A percentile compares a stretch with the other conserved stretches of the same genome.
These are phyloP conservation scores for Polydrusus pterygomalis DNA, from an alignment of 2,888 invertebrate genomes.

Conservation along the genomic window DNA sequence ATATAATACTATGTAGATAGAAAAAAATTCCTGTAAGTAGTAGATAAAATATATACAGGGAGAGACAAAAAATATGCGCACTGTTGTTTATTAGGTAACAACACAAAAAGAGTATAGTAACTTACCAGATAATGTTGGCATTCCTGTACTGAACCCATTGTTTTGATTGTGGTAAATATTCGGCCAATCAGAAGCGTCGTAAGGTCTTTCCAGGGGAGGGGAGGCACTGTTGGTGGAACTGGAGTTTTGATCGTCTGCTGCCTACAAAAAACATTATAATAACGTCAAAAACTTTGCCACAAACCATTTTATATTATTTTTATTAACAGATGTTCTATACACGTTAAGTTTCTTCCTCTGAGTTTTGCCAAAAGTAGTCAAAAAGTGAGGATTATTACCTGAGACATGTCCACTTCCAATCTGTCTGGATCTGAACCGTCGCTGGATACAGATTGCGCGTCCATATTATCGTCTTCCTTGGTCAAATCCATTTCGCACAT, in stretches of 20 bases:
- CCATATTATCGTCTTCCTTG: slow-evolving; percentile 67
- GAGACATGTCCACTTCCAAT: slow-evolving; percentile 81
- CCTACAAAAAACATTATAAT: slow-evolving; percentile 59
- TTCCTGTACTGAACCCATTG: slow-evolving; percentile 46
- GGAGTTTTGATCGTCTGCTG: slow-evolving; percentile 69
- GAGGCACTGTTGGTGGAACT: slow-evolving; percentile 68
- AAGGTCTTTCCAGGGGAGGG: slow-evolving; percentile 65
- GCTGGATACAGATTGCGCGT: slow-evolving; percentile 74
- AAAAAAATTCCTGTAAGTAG: no score
- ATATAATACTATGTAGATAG: no score
- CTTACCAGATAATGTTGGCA: slow-evolving; percentile 49
- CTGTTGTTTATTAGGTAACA: no score
- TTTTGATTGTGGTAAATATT: slow-evolving; percentile 37
- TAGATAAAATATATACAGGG: no score
- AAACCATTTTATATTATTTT: no score
- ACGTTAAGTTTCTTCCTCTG: no score
- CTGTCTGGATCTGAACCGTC: slow-evolving; percentile 85
- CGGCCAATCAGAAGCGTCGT: slow-evolving; percentile 71
- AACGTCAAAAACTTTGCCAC: neutral
- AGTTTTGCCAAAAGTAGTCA: neutral
- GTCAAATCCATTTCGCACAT: slow-evolving; percentile 70
- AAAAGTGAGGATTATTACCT: slow-evolving; percentile 62
- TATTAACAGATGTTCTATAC: no score
- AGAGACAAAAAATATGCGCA: no score
- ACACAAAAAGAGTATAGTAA: neutral